These are phyloP conservation scores for Cyanoramphus novaezelandiae DNA, from an alignment of 2,113 vertebrate genomes.

Conservation along the genomic window DNA sequence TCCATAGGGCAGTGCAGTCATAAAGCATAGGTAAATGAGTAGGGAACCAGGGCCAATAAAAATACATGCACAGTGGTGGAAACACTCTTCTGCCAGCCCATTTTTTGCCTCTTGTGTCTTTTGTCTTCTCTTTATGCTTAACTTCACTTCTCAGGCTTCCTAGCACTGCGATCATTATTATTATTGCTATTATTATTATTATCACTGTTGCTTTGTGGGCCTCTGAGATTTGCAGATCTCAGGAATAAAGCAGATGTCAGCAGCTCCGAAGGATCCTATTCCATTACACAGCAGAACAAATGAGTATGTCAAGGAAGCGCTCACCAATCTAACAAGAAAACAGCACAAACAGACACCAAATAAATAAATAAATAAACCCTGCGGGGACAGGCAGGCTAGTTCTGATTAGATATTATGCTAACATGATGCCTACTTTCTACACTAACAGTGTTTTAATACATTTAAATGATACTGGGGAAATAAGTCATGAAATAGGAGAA, in stretches of 20 bases:
- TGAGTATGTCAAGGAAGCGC: constrained; percentile 76
- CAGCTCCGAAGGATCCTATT: constrained; percentile 72
- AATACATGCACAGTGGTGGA: neutral
- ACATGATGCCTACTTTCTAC: constrained; percentile 69
- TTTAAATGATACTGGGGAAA: constrained; percentile 72
- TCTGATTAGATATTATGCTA: constrained; percentile 80
- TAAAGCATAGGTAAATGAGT: constrained; percentile 10
- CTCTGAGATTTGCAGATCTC: constrained; percentile 62
- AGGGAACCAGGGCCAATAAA: neutral
- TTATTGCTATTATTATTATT: constrained; percentile 69
- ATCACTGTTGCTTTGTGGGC: constrained; percentile 70
- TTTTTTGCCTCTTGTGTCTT: neutral
- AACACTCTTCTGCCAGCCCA: neutral
- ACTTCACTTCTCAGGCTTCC: constrained; percentile 52
- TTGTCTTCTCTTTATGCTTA: constrained; percentile 32
- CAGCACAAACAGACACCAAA: constrained; percentile 74
- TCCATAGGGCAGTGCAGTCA: neutral
- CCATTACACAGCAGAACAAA: constrained; percentile 77
- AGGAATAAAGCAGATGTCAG: constrained; percentile 77
- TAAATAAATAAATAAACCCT: constrained; percentile 77
- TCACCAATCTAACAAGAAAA: constrained; percentile 75
- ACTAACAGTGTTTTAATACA: constrained; percentile 75
- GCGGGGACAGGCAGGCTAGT: constrained; percentile 63
- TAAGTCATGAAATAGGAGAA: constrained; percentile 53
- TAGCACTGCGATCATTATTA: constrained; percentile 53